Evolutionary conservation across 2,888 invertebrate genomes (phyloP).

Genomic region (Caenorhabditis imperialis): DNA sequence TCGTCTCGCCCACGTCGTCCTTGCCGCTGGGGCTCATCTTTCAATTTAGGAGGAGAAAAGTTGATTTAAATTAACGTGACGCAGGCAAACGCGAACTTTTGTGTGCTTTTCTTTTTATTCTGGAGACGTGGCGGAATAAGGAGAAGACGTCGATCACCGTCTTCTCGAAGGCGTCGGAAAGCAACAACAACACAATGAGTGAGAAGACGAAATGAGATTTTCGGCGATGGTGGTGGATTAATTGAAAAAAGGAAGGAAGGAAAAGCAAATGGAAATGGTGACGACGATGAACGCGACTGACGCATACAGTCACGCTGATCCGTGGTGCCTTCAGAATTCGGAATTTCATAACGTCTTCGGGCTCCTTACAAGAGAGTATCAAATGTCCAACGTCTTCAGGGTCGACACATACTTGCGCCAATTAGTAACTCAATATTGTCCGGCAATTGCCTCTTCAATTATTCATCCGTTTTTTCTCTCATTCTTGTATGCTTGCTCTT

Average conservation of each 20-base stretch:
- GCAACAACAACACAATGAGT: conserved; percentile 22
- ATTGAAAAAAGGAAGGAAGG: conserved; percentile 26
- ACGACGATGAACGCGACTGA: too few species aligned
- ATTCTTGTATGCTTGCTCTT: not conserved
- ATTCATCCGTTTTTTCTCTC: conserved; percentile 20
- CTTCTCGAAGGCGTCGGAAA: not conserved
- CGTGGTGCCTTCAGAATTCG: too few species aligned
- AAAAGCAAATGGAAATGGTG: not conserved
- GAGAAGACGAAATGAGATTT: not conserved
- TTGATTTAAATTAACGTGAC: conserved; percentile 46
- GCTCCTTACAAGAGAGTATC: conserved; percentile 34
- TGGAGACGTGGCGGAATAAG: too few species aligned
- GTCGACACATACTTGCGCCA: conserved; percentile 25
- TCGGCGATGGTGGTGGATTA: conserved; percentile 9
- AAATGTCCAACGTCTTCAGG: conserved; percentile 29
- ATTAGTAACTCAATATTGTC: conserved; percentile 60
- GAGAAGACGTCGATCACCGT: too few species aligned
- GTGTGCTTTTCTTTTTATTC: conserved; percentile 5
- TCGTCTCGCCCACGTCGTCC: conserved; percentile 2
- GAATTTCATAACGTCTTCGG: too few species aligned
- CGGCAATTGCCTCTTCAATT: conserved; percentile 46
- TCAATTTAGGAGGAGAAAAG: conserved; percentile 11
- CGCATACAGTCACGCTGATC: too few species aligned
- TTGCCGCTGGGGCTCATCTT: conserved; percentile 30
- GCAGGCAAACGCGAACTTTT: conserved; percentile 23